A percentile compares a stretch with the other conserved stretches of the same genome.
Conservation (phyloP, 2,888 invertebrate genomes). For the Hypercompe scribonia region DNA sequence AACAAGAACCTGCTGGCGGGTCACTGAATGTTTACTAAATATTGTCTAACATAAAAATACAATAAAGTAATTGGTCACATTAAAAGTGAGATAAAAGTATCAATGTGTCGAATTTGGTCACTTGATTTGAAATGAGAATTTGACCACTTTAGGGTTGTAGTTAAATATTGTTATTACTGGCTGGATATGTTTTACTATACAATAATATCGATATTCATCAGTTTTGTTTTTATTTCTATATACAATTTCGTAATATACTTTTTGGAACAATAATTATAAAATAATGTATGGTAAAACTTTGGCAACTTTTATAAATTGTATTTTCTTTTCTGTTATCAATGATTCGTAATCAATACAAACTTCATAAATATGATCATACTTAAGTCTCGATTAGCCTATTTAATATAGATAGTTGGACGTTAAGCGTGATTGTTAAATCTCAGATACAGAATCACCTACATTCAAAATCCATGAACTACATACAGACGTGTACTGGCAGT, state of each 20-base stretch:
- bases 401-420: not conserved
- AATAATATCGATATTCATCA: not conserved
- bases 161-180: not conserved
- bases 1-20: not conserved
- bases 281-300: not conserved
- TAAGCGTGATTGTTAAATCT: not conserved
- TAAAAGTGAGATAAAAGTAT: not conserved
- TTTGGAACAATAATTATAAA: not conserved
- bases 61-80: not conserved
- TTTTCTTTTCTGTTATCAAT: not conserved
- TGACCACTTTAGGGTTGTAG: not conserved
- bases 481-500: constrained; percentile 1
- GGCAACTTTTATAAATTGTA: not conserved
- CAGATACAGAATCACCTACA: not conserved
- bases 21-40: not conserved
- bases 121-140: not conserved
- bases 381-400: not conserved
- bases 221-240: not conserved
- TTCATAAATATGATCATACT: not conserved
- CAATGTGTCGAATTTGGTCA: not conserved
- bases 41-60: not conserved
- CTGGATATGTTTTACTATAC: not conserved
- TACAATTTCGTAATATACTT: not conserved
- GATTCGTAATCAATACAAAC: not conserved
- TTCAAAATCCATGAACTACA: constrained; percentile 9